Evolutionary conservation across 2,888 invertebrate genomes (phyloP).

Genomic region (Sinhomidia bicolor): DNA sequence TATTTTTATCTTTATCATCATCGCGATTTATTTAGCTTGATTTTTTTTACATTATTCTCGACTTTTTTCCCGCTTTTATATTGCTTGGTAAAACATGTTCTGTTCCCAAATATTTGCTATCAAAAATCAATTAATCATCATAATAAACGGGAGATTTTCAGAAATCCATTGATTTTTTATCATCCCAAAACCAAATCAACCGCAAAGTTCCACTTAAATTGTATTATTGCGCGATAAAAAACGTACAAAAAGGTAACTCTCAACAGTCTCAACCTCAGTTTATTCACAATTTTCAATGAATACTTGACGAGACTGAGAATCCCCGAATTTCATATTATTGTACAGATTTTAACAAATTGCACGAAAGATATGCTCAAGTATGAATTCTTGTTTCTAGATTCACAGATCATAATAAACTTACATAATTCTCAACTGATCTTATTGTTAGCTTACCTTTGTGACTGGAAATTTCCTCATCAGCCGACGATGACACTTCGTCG

Average conservation of each 20-base stretch:
- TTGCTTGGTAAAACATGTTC: not conserved
- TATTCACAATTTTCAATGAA: not conserved
- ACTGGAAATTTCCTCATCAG: constrained; percentile 74
- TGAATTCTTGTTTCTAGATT: constrained; percentile 2
- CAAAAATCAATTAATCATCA: constrained; percentile 27
- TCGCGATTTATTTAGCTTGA: not conserved
- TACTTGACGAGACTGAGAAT: constrained; percentile 33
- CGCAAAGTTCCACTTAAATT: not conserved
- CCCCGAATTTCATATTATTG: not conserved
- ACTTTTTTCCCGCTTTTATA: not conserved
- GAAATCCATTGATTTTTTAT: not conserved
- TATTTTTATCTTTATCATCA: not conserved
- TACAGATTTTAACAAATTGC: too few relatives aligned
- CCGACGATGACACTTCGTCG: constrained; percentile 77
- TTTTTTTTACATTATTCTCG: not conserved
- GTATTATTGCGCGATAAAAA: not conserved
- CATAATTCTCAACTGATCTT: not conserved
- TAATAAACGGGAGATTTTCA: not conserved
- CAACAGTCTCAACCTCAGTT: not conserved
- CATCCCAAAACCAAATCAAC: not conserved
- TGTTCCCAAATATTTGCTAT: not conserved
- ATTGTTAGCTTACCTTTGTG: constrained; percentile 73
- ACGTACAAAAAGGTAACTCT: too few relatives aligned
- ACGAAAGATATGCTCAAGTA: not conserved
- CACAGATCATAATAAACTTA: not conserved